Evolutionary conservation across 2,888 invertebrate species (phyloP), one percentile per base, ranked within the genome.

Genomic region (Chalcosyrphus nemorum): DNA sequence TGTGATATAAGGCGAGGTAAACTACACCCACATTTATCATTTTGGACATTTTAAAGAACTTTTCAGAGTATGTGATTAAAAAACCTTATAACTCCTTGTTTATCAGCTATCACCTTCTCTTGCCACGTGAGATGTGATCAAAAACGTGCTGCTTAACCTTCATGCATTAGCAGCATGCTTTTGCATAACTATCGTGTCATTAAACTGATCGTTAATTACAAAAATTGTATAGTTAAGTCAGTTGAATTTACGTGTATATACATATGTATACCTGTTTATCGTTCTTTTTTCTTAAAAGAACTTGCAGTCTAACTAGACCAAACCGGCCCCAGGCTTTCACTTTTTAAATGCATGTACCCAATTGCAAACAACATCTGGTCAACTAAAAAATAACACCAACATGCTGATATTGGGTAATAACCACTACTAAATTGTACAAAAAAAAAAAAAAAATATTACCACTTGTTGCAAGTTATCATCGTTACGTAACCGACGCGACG

Each of bases 301-400:
- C 47, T 45, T 17, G 24, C 13, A 17, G 27, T 7, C 35, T 45
- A 75, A 63, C 47, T 66, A 75, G 75, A 75, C 54, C 75, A 66
- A 47, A 29, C 17, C 32, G 7, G 19, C 47, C 17, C 24, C 66
- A 29, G 13, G 72, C 72, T 80, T 80, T 80, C 72, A 80, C 78
- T 70, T 80, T 80, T 65, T 72, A 35, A 24, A 54, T 61, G 35
- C 61, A 77, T 54, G 54, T 45, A 52, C 27, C 59, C 43, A 59
- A 61, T 52, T 68, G 61, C 59, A 61, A 61, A 61, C 76, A 45
- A 45, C 76, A 76, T 76, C 76, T 76, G 76, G 68, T 15, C 52
- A n/a, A 41, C 9, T 24, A 45, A 27, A 70, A 38, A 32, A 50
- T 35, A 35, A 57, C 47, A 59, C 21, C 50, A 32, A 32, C 59